phyloP scores from a whole-genome alignment of 2,888 invertebrate genomes.

The Drosophila picticornis region DNA sequence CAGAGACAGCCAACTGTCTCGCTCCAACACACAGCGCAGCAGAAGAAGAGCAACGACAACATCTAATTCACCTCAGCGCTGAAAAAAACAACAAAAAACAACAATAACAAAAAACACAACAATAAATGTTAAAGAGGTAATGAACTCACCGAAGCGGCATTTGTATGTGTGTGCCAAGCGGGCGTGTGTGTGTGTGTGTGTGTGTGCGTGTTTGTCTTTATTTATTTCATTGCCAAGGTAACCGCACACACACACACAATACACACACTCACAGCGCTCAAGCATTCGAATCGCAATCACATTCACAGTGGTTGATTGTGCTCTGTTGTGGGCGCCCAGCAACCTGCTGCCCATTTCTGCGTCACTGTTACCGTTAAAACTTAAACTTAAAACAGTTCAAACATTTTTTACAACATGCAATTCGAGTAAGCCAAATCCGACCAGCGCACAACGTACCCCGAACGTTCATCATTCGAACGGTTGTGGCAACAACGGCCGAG shows the following conservation, averaged over 20 bases:
- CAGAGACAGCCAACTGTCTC: constrained; percentile 7
- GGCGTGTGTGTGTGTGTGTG: not conserved
- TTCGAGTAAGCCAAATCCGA: constrained; percentile 48
- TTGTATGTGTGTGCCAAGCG: constrained; percentile 4
- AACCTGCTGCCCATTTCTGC: constrained; percentile 69
- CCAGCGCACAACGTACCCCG: constrained; percentile 35
- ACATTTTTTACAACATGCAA: constrained; percentile 78
- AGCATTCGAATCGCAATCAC: constrained; percentile 27
- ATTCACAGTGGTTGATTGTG: constrained; percentile 21
- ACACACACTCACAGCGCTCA: constrained; percentile 14
- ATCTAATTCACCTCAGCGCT: constrained; percentile 67
- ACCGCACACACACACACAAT: constrained; percentile 27
- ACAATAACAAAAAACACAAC: not conserved
- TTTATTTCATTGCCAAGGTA: constrained; percentile 74
- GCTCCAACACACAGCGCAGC: constrained; percentile 25
- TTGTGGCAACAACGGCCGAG: constrained; percentile 20
- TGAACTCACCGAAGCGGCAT: constrained; percentile 47
- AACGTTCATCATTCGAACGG: constrained; percentile 24
- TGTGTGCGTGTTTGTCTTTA: constrained; percentile 22
- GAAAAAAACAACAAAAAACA: constrained; percentile 13
- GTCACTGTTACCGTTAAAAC: constrained; percentile 83
- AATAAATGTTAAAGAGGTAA: constrained; percentile 52
- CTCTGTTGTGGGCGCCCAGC: constrained; percentile 37
- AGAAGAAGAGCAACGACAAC: constrained; percentile 28
- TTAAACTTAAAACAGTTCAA: constrained; percentile 85